Conservation (phyloP, 2,888 invertebrate genomes). For the Platycheirus rosarum region DNA sequence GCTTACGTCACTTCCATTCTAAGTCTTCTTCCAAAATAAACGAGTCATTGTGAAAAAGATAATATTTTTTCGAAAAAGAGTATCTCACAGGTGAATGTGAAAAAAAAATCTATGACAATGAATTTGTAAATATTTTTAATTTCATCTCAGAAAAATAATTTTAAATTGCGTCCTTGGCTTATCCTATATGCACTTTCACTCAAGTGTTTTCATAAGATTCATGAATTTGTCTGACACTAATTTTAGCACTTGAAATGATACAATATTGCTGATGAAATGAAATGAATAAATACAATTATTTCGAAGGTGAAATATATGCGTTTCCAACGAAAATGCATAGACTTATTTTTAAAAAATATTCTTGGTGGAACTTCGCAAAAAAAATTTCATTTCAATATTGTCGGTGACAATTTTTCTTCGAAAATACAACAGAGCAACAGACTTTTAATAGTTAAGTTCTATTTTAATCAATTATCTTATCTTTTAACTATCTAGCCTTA, state of each 20-base stretch:
- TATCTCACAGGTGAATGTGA: slow-evolving; percentile 42
- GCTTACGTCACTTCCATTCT: background rate
- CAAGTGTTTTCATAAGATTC: slow-evolving; percentile 46
- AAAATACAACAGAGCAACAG: too few species aligned
- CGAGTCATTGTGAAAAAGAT: slow-evolving; percentile 43
- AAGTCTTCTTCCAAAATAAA: slow-evolving; percentile 24
- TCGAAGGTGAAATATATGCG: slow-evolving; percentile 18
- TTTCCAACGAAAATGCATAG: too few species aligned
- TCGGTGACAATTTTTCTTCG: too few species aligned
- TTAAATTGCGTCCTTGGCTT: slow-evolving; percentile 53
- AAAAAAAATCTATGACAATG: background rate
- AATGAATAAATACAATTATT: slow-evolving; percentile 23
- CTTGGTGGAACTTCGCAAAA: too few species aligned
- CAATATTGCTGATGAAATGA: slow-evolving; percentile 26
- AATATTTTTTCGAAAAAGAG: background rate
- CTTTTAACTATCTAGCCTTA: too few species aligned
- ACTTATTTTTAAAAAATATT: background rate
- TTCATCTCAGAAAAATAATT: slow-evolving; percentile 2
- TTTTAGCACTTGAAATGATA: slow-evolving; percentile 10
- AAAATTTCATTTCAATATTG: background rate
- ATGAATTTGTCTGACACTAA: slow-evolving; percentile 1
- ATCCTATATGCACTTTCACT: slow-evolving; percentile 46
- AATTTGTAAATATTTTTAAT: slow-evolving; percentile 2
- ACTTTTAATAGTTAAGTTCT: too few species aligned
- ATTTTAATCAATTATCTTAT: too few species aligned